Evolutionary conservation across 2,797 vertebrate species (phyloP).

Genomic region (Eupleurogrammus muticus): DNA sequence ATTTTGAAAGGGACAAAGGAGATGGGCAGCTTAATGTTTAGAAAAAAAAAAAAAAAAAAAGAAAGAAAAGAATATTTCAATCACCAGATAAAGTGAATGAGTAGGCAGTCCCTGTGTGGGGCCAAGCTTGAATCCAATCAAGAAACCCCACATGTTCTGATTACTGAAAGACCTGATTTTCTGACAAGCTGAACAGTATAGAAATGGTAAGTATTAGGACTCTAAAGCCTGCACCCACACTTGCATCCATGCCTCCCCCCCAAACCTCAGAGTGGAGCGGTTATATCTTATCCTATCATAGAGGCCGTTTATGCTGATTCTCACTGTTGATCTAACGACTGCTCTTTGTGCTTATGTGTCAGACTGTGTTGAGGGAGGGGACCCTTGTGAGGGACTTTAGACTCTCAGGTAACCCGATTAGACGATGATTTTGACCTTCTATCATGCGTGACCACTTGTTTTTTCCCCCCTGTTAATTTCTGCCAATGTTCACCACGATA

Average conservation of each 20-base stretch:
- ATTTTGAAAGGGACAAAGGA: constrained; percentile 48
- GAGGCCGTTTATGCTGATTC: constrained; percentile 44
- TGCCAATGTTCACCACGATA: constrained; percentile 64
- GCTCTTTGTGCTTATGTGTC: constrained; percentile 81
- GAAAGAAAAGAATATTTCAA: constrained; percentile 52
- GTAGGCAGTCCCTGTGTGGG: constrained; percentile 52
- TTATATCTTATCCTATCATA: constrained; percentile 37
- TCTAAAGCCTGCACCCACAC: constrained; percentile 38
- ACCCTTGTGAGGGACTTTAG: constrained; percentile 83
- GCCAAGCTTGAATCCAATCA: constrained; percentile 63
- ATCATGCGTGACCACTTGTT: constrained; percentile 52
- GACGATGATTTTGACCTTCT: constrained; percentile 52
- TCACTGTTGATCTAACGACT: constrained; percentile 76
- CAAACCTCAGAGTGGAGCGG: constrained; percentile 23
- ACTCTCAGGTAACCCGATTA: constrained; percentile 79
- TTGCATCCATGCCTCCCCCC: constrained; percentile 21
- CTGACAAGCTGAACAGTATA: constrained; percentile 50
- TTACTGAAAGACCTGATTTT: constrained; percentile 60
- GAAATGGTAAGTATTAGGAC: constrained; percentile 37
- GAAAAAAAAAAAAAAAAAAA: too few relatives aligned
- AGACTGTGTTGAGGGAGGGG: constrained; percentile 83
- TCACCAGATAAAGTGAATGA: constrained; percentile 51
- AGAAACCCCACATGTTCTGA: constrained; percentile 59
- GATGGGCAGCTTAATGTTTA: constrained; percentile 23
- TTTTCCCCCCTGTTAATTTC: constrained; percentile 55